Conservation (phyloP, 2,888 invertebrate species). For the Onchidella celtica region DNA sequence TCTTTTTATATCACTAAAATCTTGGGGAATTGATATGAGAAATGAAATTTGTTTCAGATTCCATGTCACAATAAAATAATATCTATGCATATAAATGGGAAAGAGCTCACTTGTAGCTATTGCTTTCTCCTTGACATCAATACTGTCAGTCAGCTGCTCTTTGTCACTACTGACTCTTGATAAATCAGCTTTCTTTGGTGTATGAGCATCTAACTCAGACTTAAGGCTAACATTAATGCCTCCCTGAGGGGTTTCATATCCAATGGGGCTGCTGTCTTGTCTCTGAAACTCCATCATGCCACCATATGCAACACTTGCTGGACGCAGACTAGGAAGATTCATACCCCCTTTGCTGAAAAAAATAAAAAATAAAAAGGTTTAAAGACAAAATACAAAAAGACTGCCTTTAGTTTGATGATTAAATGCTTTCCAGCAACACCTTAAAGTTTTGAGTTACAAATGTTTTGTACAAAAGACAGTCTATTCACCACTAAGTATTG, state of each 20-base stretch:
- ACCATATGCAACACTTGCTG: conserved; percentile 69
- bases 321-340: conserved; percentile 71
- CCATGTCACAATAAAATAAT: too few species aligned
- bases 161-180: conserved; percentile 70
- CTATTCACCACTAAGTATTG: too few species aligned
- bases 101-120: conserved; percentile 74
- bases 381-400: conserved; percentile 9
- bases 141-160: conserved; percentile 72
- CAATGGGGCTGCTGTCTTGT: conserved; percentile 69
- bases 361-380: conserved; percentile 4
- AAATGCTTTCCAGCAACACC: too few species aligned
- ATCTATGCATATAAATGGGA: too few species aligned
- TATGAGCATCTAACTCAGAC: conserved; percentile 76
- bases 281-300: conserved; percentile 67
- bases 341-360: conserved; percentile 66
- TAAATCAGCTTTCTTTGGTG: conserved; percentile 58
- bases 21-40: too few species aligned
- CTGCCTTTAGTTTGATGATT: too few species aligned
- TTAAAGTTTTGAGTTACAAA: too few species aligned
- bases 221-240: conserved; percentile 77
- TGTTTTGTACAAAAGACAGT: too few species aligned
- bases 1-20: too few species aligned
- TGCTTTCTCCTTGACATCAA: conserved; percentile 66
- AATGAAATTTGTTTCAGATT: too few species aligned
- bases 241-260: conserved; percentile 75